Conservation (phyloP, 35 echinoderm and acorn worm species). For the Patiria miniata region DNA sequence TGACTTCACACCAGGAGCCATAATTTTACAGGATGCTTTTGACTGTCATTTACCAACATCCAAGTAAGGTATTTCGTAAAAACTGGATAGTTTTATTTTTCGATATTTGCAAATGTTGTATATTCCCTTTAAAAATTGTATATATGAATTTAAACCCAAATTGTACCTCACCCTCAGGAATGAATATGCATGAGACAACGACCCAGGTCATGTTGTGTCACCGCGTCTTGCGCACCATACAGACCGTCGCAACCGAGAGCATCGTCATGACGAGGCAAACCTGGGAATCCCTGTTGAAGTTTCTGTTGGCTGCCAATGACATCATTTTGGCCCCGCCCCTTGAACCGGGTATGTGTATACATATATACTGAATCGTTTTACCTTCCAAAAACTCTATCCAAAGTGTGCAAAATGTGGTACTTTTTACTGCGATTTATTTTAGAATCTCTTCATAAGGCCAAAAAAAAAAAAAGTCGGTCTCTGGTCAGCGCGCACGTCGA, state of each 20-base stretch:
- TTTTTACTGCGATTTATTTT: background rate
- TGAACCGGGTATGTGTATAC: constrained; percentile 62
- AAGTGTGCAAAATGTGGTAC: background rate
- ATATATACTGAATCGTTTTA: background rate
- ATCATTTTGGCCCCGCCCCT: constrained; percentile 81
- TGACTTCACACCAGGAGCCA: too few species aligned
- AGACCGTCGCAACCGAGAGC: constrained; percentile 87
- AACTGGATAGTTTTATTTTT: too few species aligned
- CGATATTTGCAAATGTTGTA: too few species aligned
- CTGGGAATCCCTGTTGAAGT: constrained; percentile 90
- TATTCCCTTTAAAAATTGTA: too few species aligned
- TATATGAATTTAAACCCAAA: too few species aligned
- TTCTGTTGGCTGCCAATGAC: constrained; percentile 89
- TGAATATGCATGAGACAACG: constrained; percentile 67
- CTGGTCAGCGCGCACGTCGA: too few species aligned
- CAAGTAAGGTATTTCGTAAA: too few species aligned
- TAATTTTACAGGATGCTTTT: too few species aligned
- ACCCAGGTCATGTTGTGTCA: constrained; percentile 96
- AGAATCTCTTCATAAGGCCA: too few species aligned
- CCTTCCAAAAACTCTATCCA: background rate
- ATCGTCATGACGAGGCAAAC: constrained; percentile 84
- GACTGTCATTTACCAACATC: too few species aligned
- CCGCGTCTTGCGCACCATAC: constrained; percentile 86
- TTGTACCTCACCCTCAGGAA: constrained; percentile 23
- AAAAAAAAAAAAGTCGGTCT: too few species aligned